A percentile compares a stretch with the other conserved stretches of the same genome.
Evolutionary conservation across 2,113 vertebrate genomes (phyloP).

Genomic region (Scytalopus superciliaris): DNA sequence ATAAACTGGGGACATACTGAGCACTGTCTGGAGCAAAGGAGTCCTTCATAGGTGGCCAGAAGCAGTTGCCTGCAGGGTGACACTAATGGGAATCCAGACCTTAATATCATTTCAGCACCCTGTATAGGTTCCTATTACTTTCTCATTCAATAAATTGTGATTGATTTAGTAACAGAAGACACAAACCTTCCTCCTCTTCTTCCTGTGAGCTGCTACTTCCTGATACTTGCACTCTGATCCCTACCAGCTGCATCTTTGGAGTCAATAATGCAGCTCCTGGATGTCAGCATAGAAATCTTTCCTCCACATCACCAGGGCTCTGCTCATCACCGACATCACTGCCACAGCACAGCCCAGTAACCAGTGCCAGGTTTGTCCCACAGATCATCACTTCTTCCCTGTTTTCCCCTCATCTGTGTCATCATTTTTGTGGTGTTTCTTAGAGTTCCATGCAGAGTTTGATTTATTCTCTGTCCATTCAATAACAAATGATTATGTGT

Average conservation of each 20-base stretch:
- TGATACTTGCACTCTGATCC: background rate
- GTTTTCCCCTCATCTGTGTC: background rate
- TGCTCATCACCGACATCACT: background rate
- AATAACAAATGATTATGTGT: slow-evolving; percentile 36
- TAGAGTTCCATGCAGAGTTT: background rate
- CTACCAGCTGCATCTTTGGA: background rate
- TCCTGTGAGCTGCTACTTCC: background rate
- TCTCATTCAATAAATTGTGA: background rate
- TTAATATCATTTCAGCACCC: background rate
- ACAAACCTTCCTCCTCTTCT: background rate
- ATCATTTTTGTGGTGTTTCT: background rate
- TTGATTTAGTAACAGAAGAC: background rate
- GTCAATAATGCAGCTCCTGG: background rate
- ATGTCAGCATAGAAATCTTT: background rate
- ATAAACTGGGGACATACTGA: fast-evolving
- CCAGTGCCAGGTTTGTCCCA: background rate
- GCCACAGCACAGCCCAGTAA: background rate
- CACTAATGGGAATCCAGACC: fast-evolving
- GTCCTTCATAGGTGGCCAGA: fast-evolving
- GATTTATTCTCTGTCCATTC: slow-evolving; percentile 10
- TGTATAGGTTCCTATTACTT: fast-evolving
- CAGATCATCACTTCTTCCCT: background rate
- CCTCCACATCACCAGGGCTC: fast-evolving
- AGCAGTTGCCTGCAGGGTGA: background rate
- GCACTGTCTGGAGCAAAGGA: background rate